Evolutionary conservation across 1,140 invertebrate genomes (phyloP).

Genomic region (Lineus longissimus): DNA sequence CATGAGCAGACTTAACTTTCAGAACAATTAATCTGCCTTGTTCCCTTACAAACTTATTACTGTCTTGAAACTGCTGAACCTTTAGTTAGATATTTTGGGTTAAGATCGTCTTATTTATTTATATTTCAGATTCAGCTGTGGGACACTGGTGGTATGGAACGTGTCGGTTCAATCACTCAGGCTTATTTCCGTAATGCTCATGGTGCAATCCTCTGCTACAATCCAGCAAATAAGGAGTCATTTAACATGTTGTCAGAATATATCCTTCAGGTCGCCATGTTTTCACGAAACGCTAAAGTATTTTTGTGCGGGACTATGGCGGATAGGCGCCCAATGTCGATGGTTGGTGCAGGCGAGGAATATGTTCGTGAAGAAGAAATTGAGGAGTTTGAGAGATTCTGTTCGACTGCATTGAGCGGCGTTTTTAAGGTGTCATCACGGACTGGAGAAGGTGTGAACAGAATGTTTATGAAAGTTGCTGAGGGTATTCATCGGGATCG

Average conservation of each 20-base stretch:
- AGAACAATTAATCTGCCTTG: too few relatives aligned
- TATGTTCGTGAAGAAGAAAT: slow-evolving; percentile 84
- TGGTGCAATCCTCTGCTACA: slow-evolving; percentile 84
- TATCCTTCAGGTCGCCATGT: slow-evolving; percentile 82
- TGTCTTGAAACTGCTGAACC: too few relatives aligned
- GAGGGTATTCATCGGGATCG: slow-evolving; percentile 45
- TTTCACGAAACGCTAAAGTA: slow-evolving; percentile 89
- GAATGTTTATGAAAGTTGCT: slow-evolving; percentile 87
- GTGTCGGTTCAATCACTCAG: slow-evolving; percentile 87
- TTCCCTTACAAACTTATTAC: too few relatives aligned
- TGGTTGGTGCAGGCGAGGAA: slow-evolving; percentile 43
- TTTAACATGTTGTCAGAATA: slow-evolving; percentile 88
- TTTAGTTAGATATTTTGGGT: too few relatives aligned
- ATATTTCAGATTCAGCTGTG: slow-evolving; percentile 76
- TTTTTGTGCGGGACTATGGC: slow-evolving; percentile 79
- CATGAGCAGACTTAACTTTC: too few relatives aligned
- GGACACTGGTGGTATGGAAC: slow-evolving; percentile 92
- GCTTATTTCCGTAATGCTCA: slow-evolving; percentile 92
- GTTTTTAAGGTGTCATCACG: slow-evolving; percentile 90
- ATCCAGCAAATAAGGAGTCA: slow-evolving; percentile 80
- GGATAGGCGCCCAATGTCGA: not conserved
- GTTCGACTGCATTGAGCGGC: slow-evolving; percentile 81
- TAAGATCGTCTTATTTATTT: too few relatives aligned
- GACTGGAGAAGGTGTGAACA: slow-evolving; percentile 77
- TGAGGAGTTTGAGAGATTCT: slow-evolving; percentile 88